These are phyloP conservation scores for Corythoichthys haematopterus DNA, from an alignment of 2,113 vertebrate genomes.

Conservation along the genomic window DNA sequence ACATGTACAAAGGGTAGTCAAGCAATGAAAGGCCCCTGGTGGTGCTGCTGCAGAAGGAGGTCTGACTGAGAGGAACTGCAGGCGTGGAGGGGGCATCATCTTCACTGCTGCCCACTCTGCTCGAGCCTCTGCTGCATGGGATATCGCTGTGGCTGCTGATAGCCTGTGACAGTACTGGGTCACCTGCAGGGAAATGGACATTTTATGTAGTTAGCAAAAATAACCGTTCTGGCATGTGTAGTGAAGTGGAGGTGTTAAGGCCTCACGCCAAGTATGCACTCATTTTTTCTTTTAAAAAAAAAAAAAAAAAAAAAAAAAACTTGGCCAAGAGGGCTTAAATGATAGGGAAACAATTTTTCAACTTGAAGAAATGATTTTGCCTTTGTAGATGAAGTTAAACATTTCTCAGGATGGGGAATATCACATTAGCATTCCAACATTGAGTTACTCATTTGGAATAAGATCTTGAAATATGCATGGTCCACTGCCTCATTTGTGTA, in stretches of 20 bases:
- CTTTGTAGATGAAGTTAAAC: not conserved
- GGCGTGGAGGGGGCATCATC: conserved; percentile 54
- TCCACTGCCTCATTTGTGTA: not conserved
- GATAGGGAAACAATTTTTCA: not conserved
- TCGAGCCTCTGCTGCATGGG: conserved; percentile 51
- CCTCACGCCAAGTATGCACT: not conserved
- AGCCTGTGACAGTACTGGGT: conserved; percentile 22
- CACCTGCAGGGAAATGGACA: conserved; percentile 30
- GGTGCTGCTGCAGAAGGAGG: conserved; percentile 15
- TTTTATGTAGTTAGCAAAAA: not conserved
- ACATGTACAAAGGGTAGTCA: conserved; percentile 80
- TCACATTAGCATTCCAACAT: not conserved
- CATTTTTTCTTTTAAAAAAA: not conserved
- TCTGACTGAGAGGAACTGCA: conserved; percentile 47
- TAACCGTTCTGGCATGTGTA: not conserved
- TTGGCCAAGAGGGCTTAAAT: not conserved
- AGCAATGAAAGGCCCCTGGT: conserved; percentile 63
- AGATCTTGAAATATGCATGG: not conserved
- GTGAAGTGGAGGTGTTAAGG: not conserved
- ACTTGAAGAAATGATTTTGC: not conserved
- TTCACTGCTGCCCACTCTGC: conserved; percentile 65
- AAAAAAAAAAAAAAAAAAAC: no score
- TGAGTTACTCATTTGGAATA: no score
- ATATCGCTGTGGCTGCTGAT: conserved; percentile 5
- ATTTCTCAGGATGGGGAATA: not conserved